A percentile compares a stretch with the other conserved stretches of the same genome.
These are phyloP conservation scores for Otocyon megalotis DNA, from an alignment of 2,113 vertebrate species.

Conservation along the genomic window DNA sequence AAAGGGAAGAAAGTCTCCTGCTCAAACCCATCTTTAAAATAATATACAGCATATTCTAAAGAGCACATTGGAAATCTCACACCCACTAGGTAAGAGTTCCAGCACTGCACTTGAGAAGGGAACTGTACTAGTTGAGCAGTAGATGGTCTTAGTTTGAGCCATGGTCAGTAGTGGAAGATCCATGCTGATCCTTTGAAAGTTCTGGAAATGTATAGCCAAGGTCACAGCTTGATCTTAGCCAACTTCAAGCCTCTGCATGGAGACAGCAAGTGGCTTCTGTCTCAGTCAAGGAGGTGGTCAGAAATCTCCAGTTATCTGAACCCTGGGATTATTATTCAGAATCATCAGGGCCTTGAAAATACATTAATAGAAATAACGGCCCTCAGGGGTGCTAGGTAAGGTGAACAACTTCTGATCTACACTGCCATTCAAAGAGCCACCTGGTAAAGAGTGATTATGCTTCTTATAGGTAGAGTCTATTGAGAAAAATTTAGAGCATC, in stretches of 20 bases:
- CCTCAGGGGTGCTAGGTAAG: not conserved
- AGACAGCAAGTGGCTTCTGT: not conserved
- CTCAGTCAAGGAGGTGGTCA: not conserved
- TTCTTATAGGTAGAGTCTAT: not conserved
- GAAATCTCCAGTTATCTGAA: not conserved
- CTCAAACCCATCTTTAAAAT: conserved; percentile 60
- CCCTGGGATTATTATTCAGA: not conserved
- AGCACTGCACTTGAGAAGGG: conserved; percentile 24
- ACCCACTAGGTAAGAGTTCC: not conserved
- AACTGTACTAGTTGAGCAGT: not conserved
- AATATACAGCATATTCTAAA: conserved; percentile 65
- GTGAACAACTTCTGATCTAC: not conserved
- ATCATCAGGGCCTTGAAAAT: not conserved
- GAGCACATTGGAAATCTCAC: conserved; percentile 20
- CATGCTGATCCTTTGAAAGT: conserved; percentile 49
- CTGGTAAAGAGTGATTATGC: not conserved
- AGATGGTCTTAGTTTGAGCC: not conserved
- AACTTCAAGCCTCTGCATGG: not conserved
- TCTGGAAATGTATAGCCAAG: not conserved
- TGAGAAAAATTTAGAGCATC: not conserved
- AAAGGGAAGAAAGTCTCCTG: conserved; percentile 59
- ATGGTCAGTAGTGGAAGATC: conserved; percentile 10
- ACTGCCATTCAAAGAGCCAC: not conserved
- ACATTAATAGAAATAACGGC: not conserved
- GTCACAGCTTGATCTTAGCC: not conserved